Conservation (phyloP, 1,140 invertebrate species). For the Lordiphosa collinella region DNA sequence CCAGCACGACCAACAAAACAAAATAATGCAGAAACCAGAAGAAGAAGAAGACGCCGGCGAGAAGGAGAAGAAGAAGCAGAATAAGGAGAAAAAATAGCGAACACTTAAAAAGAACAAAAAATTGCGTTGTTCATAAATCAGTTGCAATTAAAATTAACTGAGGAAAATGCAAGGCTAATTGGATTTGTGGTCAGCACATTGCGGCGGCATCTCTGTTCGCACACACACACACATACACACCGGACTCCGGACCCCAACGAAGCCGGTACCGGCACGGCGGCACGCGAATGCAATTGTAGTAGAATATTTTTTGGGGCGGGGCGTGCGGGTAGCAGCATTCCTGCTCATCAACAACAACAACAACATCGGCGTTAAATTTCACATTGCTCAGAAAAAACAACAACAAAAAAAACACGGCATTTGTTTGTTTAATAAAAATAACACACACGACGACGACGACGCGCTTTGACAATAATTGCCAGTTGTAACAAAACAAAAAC, state of each 20-base stretch:
- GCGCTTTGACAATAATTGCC: constrained; percentile 29
- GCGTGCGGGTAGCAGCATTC: background rate
- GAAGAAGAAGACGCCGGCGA: background rate
- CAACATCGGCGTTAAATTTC: background rate
- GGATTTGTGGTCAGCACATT: constrained; percentile 46
- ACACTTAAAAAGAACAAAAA: background rate
- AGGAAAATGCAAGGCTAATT: constrained; percentile 68
- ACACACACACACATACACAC: background rate
- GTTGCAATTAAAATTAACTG: constrained; percentile 73
- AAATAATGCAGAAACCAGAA: constrained; percentile 33
- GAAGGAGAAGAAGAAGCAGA: background rate
- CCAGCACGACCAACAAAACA: constrained; percentile 37
- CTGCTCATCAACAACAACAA: background rate
- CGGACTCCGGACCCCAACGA: background rate
- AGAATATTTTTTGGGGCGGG: background rate
- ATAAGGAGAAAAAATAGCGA: background rate
- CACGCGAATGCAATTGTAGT: background rate
- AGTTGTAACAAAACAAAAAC: constrained; percentile 23
- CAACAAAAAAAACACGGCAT: background rate
- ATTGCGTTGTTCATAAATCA: constrained; percentile 70
- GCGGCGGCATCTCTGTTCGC: too few relatives aligned
- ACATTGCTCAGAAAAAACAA: background rate
- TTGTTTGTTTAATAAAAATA: constrained; percentile 20
- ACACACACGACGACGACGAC: constrained; percentile 17
- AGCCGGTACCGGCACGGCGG: background rate